These are phyloP conservation scores for Nothura maculosa DNA, from an alignment of 2,797 vertebrate species.

Conservation along the genomic window DNA sequence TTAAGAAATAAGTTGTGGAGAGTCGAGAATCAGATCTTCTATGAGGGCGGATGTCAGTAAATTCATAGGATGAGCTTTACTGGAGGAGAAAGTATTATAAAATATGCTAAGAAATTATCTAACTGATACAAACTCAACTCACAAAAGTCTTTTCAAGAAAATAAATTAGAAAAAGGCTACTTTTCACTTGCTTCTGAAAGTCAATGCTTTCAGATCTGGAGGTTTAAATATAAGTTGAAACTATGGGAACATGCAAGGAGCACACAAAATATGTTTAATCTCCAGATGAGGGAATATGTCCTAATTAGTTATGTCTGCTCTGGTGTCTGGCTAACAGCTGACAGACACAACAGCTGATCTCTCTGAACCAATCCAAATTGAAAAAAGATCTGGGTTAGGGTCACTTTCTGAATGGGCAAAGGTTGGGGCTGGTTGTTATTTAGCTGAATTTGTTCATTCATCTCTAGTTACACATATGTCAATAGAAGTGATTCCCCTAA, in stretches of 20 bases:
- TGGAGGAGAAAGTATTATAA: neutral
- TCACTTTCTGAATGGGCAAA: constrained; percentile 73
- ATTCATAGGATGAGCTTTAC: neutral
- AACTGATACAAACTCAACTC: neutral
- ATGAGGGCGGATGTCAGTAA: neutral
- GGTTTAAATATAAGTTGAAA: constrained; percentile 23
- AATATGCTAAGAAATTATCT: neutral
- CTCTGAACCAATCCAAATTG: constrained; percentile 68
- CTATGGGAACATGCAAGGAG: neutral
- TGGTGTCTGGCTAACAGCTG: constrained; percentile 74
- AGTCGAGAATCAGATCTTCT: neutral
- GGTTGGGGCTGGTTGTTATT: constrained; percentile 76
- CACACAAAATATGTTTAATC: constrained; percentile 21
- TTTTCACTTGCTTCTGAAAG: neutral
- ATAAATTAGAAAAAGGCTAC: neutral
- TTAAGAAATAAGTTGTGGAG: neutral
- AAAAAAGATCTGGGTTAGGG: constrained; percentile 71
- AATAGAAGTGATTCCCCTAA: constrained; percentile 61
- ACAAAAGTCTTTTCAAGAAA: neutral
- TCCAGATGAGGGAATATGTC: constrained; percentile 49
- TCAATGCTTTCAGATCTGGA: neutral
- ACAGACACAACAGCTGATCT: constrained; percentile 68
- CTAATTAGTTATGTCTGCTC: constrained; percentile 74
- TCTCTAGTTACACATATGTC: constrained; percentile 73
- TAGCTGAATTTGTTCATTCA: constrained; percentile 65